Evolutionary conservation across 2,888 invertebrate genomes (phyloP), one percentile per base, ranked within the genome.

Genomic region (Tipula confusa): DNA sequence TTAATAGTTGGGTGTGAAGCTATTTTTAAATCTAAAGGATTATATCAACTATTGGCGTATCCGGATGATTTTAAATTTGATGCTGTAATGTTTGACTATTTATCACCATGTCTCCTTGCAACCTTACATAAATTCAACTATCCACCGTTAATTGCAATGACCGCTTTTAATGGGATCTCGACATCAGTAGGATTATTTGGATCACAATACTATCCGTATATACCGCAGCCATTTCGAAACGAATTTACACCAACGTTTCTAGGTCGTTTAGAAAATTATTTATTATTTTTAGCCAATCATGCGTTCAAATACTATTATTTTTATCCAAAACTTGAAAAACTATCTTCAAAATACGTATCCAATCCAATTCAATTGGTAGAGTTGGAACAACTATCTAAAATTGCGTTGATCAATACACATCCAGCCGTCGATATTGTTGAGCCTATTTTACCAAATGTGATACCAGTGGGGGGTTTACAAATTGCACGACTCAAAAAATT

Each of bases 61-160:
- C 87, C 87, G 0, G 83, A 86, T 38, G 85, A 87, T 84, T 87
- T 87, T 83, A 86, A 87, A 83, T 87, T 88, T 83, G 88, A 88
- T 84, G 79, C 87, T 4, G 86, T 88, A 13, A 84, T 88, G 2
- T 85, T 87, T 83, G 89, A 89, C 84, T 87, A 86, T 48, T 87
- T 87, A 0, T 31, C 86, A 29, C 86, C 87, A 3, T 87, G 86
- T 85, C 84, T 88, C 7, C 29, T 89, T n/a, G 87, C 87, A 0
- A 86, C 88, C 81, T 84, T 87, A 0, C 86, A 88, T 33, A 87
- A 87, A 83, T 89, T 88, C 84, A 85, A 86, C 0, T 85, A 87
- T 85, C 87, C 88, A 31, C 87, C 89, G 11, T 84, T 89, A 33
- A 84, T 88, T 24, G 87, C 87, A 11, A 83, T 88, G 0, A 85